These are phyloP conservation scores for Gallinago jamesoni DNA, from an alignment of 2,113 vertebrate genomes.

Conservation along the genomic window DNA sequence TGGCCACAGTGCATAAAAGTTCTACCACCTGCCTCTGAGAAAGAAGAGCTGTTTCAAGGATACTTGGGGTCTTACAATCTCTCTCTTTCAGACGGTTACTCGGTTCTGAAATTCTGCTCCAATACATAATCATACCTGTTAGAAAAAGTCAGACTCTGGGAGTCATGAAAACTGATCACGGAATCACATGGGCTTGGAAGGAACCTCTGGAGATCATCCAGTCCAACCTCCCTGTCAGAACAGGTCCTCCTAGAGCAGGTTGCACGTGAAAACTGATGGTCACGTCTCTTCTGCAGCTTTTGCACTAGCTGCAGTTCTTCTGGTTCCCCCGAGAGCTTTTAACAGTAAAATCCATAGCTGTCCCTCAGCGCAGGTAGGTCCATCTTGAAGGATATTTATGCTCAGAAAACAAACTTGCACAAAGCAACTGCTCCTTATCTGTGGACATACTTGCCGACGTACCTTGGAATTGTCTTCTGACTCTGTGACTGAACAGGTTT, in stretches of 20 bases:
- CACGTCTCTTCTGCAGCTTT: background rate
- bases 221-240: too few relatives aligned
- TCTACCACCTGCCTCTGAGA: background rate
- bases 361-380: rapidly evolving
- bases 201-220: too few relatives aligned
- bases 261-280: background rate
- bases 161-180: background rate
- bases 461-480: background rate
- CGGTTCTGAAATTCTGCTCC: background rate
- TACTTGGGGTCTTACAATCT: background rate
- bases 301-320: background rate
- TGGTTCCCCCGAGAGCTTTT: background rate
- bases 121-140: background rate
- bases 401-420: background rate
- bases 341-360: background rate
- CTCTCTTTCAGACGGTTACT: background rate
- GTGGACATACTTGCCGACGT: background rate
- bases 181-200: too few relatives aligned
- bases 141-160: background rate
- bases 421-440: background rate
- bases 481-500: background rate
- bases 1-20: background rate
- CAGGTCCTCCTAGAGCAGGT: too few relatives aligned
- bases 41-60: background rate
- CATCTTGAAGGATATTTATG: background rate